These are phyloP conservation scores for Heliothis subflexa DNA, from an alignment of 1,140 invertebrate genomes.

Conservation along the genomic window DNA sequence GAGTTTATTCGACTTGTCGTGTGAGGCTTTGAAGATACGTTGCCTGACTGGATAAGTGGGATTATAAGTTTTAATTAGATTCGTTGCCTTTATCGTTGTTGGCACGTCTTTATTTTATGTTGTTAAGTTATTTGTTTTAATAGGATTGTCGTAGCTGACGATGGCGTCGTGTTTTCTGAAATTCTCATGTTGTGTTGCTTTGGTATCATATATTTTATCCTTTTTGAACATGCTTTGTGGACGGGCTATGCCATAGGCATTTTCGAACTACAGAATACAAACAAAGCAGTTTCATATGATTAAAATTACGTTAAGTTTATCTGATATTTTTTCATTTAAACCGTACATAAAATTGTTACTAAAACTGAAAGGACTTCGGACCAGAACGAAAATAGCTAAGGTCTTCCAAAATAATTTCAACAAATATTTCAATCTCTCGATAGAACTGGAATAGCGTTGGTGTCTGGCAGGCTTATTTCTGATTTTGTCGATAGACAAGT, in stretches of 20 bases:
- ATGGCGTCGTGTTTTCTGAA: background rate
- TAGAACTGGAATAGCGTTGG: conserved; percentile 1
- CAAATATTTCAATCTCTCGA: conserved; percentile 23
- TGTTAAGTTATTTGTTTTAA: no score
- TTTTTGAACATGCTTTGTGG: no score
- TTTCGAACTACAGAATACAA: no score
- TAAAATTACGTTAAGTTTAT: no score
- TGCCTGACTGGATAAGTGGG: conserved; percentile 20
- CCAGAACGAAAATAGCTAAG: conserved; percentile 21
- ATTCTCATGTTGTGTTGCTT: no score
- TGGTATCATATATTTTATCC: no score
- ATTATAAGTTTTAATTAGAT: conserved; percentile 25
- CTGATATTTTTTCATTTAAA: background rate
- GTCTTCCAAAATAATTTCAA: conserved; percentile 20
- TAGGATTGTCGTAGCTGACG: no score
- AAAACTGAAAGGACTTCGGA: background rate
- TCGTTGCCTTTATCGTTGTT: conserved; percentile 4
- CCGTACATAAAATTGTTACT: background rate
- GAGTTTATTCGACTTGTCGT: conserved; percentile 5
- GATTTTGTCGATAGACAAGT: background rate
- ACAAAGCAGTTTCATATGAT: no score
- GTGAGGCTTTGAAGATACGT: conserved; percentile 9
- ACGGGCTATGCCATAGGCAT: no score
- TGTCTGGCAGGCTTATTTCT: background rate
- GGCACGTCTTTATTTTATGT: no score